Conservation (phyloP, 2,113 vertebrate species). For the Macrotus californicus region DNA sequence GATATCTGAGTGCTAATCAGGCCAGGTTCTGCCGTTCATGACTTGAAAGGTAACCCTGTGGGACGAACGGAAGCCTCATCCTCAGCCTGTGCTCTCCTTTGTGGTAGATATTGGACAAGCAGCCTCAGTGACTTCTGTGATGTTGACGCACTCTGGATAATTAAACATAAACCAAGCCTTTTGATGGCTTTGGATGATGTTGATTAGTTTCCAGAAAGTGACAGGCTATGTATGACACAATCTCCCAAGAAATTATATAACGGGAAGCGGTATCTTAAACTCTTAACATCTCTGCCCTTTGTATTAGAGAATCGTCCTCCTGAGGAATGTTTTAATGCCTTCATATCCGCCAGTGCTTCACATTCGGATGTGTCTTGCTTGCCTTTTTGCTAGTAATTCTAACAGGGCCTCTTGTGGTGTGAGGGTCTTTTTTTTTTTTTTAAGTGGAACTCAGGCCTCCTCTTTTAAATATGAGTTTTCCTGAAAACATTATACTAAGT, state of each 20-base stretch:
- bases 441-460: not conserved
- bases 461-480: not conserved
- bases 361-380: not conserved
- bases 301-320: not conserved
- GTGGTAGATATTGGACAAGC: not conserved
- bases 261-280: not conserved
- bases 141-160: not conserved
- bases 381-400: not conserved
- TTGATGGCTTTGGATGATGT: not conserved
- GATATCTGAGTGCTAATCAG: slow-evolving; percentile 26
- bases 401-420: not conserved
- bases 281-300: not conserved
- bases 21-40: not conserved
- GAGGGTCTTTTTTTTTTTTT: not conserved
- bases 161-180: slow-evolving; percentile 1
- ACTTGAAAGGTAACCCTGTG: slow-evolving; percentile 22
- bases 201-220: not conserved
- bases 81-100: not conserved
- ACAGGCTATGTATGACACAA: not conserved
- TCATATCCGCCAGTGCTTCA: not conserved
- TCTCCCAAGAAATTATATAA: not conserved
- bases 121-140: slow-evolving; percentile 8
- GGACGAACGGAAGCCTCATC: not conserved
- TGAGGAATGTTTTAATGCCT: not conserved
- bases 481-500: not conserved